These are phyloP conservation scores for Pseudanteris insignis DNA, from an alignment of 2,888 invertebrate genomes.

Conservation along the genomic window DNA sequence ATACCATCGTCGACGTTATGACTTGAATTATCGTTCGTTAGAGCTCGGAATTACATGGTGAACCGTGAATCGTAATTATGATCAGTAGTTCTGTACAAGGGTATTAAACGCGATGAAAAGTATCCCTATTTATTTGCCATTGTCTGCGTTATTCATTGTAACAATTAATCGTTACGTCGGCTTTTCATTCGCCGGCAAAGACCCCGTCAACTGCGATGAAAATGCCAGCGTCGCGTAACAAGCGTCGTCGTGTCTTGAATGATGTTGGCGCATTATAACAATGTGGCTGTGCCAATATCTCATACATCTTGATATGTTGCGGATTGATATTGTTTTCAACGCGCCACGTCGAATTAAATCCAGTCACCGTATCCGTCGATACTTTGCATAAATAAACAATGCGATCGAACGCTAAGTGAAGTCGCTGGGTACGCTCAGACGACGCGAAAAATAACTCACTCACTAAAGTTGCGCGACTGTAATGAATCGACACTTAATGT, in stretches of 20 bases:
- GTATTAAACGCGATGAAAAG: neutral
- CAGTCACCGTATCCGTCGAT: constrained; percentile 3
- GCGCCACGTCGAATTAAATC: neutral
- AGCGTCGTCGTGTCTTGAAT: constrained; percentile 20
- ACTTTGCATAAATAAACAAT: neutral
- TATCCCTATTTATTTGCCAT: neutral
- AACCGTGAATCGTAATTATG: neutral
- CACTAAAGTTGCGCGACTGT: too few relatives aligned
- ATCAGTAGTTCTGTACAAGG: neutral
- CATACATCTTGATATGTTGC: constrained; percentile 19
- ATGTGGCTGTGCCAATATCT: constrained; percentile 7
- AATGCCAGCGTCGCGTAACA: constrained; percentile 18
- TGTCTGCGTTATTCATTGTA: neutral
- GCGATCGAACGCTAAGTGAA: neutral
- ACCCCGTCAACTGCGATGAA: constrained; percentile 22
- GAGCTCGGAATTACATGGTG: too few relatives aligned
- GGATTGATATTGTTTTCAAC: constrained; percentile 7
- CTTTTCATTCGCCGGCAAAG: constrained; percentile 6
- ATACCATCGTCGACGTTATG: too few relatives aligned
- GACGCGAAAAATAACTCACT: too few relatives aligned
- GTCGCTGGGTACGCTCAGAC: too few relatives aligned
- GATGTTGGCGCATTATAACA: constrained; percentile 20
- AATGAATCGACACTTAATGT: too few relatives aligned
- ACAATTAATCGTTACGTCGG: neutral
- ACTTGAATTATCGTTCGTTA: too few relatives aligned